Evolutionary conservation across 2,888 invertebrate species (phyloP), one percentile per base, ranked within the genome.

Genomic region (Crepidodera aurea): DNA sequence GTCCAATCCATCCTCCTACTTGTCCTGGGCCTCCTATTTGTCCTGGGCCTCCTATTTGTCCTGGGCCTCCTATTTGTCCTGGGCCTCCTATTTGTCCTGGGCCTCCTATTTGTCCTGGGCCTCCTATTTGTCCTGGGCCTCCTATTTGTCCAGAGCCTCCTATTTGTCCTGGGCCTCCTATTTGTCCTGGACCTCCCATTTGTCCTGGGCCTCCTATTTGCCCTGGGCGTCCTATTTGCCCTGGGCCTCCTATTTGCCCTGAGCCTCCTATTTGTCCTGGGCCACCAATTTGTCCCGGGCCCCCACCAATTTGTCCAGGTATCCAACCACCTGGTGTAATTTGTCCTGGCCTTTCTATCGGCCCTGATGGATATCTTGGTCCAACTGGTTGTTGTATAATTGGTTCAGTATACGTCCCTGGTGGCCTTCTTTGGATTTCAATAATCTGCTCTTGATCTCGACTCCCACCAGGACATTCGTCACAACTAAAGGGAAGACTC

Each of bases 401-500:
- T n/a, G 51, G 57, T 57, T 63, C 66, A 0, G 62, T 61, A n/a
- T 58, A 51, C 7, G 32, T 51, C 2, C 56, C 48, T 25, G 55
- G 58, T 12, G 61, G 65, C 6, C 34, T 34, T 5, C 58, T 37
- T 44, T 62, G 64, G 40, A 70, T 64, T 15, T 70, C 64, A n/a
- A 70, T 50, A 6, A 63, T 60, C 66, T 75, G 73, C 29, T 71
- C 75, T 68, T 80, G 78, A 53, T 65, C 65, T 12, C 44, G 19
- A 6, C 57, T 69, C 37, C 29, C 39, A 1, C 71, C 71, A 39
- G 82, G 80, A 77, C 90, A 91, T 46, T 87, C 90, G n/a, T 88
- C 88, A 70, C 91, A 91, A 63, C 84, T 85, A 50, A 87, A 86
- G 51, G 88, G 87, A 62, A 88, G 85, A 50, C 91, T 90, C 81